Base-by-base conservation (phyloP, 2,113 vertebrate species). In the Notothenia coriiceps region DNA sequence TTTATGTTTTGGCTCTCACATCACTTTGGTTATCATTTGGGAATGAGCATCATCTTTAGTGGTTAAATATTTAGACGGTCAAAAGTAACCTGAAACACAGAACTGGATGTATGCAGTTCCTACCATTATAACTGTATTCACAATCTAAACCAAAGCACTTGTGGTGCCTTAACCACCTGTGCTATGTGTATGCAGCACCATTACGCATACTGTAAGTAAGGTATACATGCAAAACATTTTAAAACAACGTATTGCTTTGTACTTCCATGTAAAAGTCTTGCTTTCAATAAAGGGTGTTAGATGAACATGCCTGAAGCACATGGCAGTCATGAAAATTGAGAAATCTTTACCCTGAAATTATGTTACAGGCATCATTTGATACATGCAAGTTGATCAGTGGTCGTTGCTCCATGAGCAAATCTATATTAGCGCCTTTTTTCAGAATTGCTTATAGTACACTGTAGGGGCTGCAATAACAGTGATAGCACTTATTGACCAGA, bases 401-500 rank as follows among this genome's bases (percentile, higher is more conserved):
- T 55, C 11, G 11, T 72, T 83, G 40, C 44, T 67, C 49, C 77
- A 60, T 64, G 59, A 81, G 62, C 66, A 79, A 81, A 79, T 84
- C 80, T 74, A 69, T 79, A 79, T 73, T n/a, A 72, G 12, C 79
- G 71, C 29, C 17, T 67, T 85, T 40, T 84, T 81, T 72, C 59
- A 50, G 50, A 83, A 82, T 51, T 59, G 70, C 82, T 81, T 83
- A 88, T 61, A 46, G 50, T 72, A 50, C 78, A 85, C 79, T 74
- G 46, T 70, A 33, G 47, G 47, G 56, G 35, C 88, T 70, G 77
- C 79, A 80, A 91, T 87, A 89, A 85, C 82, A 86, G 66, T 67
- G 74, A 85, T 78, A 75, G 82, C 77, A 17, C 67, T 81, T 90
- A 93, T 93, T 90, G 90, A 93, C 80, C 75, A 86, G 89, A 93